These are phyloP conservation scores for Lasioglossum leucozonium DNA, from an alignment of 2,888 invertebrate genomes.

Conservation along the genomic window DNA sequence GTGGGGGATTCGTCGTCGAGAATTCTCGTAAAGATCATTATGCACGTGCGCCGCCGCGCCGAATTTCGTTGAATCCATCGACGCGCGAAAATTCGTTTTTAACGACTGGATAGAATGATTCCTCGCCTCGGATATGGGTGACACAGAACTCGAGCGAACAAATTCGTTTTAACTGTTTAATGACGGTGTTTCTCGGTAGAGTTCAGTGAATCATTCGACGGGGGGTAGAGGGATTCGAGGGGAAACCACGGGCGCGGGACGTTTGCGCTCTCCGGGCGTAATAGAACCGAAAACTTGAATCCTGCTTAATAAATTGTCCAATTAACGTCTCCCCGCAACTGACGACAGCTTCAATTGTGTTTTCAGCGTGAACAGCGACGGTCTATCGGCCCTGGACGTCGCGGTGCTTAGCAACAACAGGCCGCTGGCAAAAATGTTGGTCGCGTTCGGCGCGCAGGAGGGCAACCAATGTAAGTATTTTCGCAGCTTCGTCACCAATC, in stretches of 20 bases:
- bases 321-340: conserved; percentile 17
- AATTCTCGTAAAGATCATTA: background rate
- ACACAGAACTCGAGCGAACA: background rate
- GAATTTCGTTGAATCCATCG: background rate
- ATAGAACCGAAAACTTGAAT: conserved; percentile 1
- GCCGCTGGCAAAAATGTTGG: conserved; percentile 94
- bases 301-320: conserved; percentile 8
- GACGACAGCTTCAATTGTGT: conserved; percentile 20
- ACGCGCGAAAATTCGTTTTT: background rate
- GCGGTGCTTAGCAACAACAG: conserved; percentile 96
- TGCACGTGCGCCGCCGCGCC: background rate
- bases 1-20: background rate
- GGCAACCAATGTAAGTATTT: conserved; percentile 92
- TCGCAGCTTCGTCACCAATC: conserved; percentile 29
- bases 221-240: background rate
- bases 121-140: background rate
- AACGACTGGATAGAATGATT: background rate
- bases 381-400: conserved; percentile 95
- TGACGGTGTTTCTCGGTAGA: conserved; percentile 4
- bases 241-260: too few species aligned
- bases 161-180: background rate
- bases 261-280: background rate
- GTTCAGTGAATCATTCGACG: background rate
- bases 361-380: conserved; percentile 94
- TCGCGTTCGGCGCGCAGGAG: conserved; percentile 94